Evolutionary conservation across 1,140 invertebrate species (phyloP).

Genomic region (Nephotettix cincticeps): DNA sequence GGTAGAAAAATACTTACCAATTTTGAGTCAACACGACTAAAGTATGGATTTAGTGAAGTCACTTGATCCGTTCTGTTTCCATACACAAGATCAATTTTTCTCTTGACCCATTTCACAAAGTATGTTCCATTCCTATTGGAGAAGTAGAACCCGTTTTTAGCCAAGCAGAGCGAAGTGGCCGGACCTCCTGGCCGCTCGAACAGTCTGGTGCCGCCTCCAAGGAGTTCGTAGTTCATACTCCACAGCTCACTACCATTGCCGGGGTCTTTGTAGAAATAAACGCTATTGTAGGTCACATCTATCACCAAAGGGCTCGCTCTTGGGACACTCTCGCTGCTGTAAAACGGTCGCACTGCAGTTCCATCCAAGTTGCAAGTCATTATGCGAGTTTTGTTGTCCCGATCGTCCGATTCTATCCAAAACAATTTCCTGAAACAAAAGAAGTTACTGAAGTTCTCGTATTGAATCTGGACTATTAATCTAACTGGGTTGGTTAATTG

Average conservation of each 20-base stretch:
- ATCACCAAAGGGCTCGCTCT: not conserved
- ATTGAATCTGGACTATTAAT: too few relatives aligned
- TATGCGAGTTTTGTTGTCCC: not conserved
- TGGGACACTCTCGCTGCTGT: not conserved
- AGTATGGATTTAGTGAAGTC: not conserved
- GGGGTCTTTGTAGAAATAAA: not conserved
- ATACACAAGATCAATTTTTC: not conserved
- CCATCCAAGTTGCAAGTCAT: not conserved
- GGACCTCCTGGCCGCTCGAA: not conserved
- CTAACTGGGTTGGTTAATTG: too few relatives aligned
- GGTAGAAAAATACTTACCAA: too few relatives aligned
- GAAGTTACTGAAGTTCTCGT: too few relatives aligned
- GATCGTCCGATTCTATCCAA: not conserved
- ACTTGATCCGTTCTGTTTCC: not conserved
- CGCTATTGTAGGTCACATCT: not conserved
- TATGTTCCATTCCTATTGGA: not conserved
- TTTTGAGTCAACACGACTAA: not conserved
- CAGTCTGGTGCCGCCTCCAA: not conserved
- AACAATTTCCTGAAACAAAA: not conserved
- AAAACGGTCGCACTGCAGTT: not conserved
- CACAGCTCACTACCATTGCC: not conserved
- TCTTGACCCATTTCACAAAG: not conserved
- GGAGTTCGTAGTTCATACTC: not conserved
- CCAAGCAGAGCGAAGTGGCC: not conserved
- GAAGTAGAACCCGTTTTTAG: not conserved